Evolutionary conservation across 2,113 vertebrate genomes (phyloP), one percentile per base, ranked within the genome.

Genomic region (Atlantisia rogersi): DNA sequence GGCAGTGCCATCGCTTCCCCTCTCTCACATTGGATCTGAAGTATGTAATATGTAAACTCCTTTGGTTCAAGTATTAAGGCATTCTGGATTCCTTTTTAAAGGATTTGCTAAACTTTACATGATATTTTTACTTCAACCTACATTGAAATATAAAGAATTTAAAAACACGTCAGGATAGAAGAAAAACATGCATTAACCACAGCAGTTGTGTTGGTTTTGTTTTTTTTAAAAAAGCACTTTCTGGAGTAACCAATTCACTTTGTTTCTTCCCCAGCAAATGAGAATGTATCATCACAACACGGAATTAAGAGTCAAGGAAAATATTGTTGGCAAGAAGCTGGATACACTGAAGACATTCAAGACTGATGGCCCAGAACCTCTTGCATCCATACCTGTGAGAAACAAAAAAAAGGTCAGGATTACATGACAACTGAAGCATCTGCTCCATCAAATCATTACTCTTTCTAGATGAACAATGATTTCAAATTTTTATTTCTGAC

Each of bases 301-400:
- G 3, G 91, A 95, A 84, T 92, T 88, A 31, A 97, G 94, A 93
- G 96, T 92, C 81, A 97, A 92, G 96, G 98, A 94, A 96, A 97
- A 92, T 58, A 98, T 50, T 44, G 97, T 74, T 82, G 97, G 88
- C 79, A 99, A 89, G 74, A 97, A 97, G 69, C 95, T 93, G 35
- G 97, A 96, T 35, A 97, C 58, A 50, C 90, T 92, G 82, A 94
- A 94, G 53, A 94, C 78, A 59, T 37, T 95, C 25, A 92, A 92
- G 79, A 95, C 21, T 55, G 96, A 86, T 6, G 98, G 97, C 48
- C 98, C 96, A 25, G 98, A 99, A 55, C 99, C 99, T 90, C 98
- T 98, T 6, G 99, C 99, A 92, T 99, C 98, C 98, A 99, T 99
- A 97, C 97, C 99, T 99, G 98, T 50, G 97, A 98, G 74, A 97